Evolutionary conservation across 2,797 vertebrate genomes (phyloP).

Genomic region (Gadopsis bispinosus): DNA sequence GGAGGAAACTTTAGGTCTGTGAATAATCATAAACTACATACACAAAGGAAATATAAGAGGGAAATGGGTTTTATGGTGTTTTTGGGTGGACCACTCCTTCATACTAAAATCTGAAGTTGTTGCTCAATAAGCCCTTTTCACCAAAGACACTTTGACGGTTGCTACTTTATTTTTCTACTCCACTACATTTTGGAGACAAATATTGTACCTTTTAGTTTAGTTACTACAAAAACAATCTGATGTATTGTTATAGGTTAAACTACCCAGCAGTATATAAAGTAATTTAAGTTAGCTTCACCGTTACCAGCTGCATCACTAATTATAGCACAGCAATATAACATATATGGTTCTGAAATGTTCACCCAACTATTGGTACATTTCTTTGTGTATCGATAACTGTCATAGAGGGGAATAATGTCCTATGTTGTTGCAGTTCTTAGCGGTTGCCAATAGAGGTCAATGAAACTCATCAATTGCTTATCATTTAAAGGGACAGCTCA

Average conservation of each 20-base stretch:
- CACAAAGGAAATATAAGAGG: neutral
- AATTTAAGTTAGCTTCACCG: too few species aligned
- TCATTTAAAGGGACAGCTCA: slow-evolving; percentile 3
- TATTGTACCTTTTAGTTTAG: too few species aligned
- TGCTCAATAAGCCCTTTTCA: too few species aligned
- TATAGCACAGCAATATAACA: neutral
- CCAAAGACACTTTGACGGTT: too few species aligned
- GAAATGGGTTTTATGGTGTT: neutral
- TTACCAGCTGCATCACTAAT: too few species aligned
- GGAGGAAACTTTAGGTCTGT: neutral
- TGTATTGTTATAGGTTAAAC: too few species aligned
- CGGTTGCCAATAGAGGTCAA: slow-evolving; percentile 22
- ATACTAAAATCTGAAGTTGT: too few species aligned
- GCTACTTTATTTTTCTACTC: too few species aligned
- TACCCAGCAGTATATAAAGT: too few species aligned
- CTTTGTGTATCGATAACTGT: neutral
- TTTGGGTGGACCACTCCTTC: neutral
- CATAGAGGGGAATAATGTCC: neutral
- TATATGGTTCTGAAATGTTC: neutral
- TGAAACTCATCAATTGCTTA: neutral
- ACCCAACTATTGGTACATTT: neutral
- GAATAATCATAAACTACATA: neutral
- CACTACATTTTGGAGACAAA: too few species aligned
- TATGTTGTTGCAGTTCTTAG: slow-evolving; percentile 18
- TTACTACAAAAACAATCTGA: too few species aligned